These are phyloP conservation scores for Oscheius myriophilus DNA, from an alignment of 2,888 invertebrate genomes.

Conservation along the genomic window DNA sequence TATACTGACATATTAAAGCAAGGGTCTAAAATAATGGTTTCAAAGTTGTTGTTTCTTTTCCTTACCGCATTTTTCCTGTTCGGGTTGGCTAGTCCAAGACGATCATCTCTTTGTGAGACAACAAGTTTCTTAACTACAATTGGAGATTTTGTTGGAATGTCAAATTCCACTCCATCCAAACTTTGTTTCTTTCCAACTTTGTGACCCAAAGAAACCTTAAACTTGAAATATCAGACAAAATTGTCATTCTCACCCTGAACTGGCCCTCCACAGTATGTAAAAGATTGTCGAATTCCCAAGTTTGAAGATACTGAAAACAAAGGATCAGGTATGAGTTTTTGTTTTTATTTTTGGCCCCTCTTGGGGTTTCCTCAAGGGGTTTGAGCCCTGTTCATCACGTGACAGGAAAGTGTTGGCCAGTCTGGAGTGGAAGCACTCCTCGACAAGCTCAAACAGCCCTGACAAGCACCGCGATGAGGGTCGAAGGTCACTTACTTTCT, in stretches of 20 bases:
- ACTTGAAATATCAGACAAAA: background rate
- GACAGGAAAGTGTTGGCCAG: slow-evolving; percentile 22
- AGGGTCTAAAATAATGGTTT: slow-evolving; percentile 44
- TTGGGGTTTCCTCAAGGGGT: background rate
- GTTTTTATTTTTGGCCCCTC: background rate
- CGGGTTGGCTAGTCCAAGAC: slow-evolving; percentile 9
- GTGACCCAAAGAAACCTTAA: slow-evolving; percentile 15
- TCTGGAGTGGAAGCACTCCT: slow-evolving; percentile 24
- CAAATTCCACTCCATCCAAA: slow-evolving; percentile 9
- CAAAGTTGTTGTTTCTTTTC: background rate
- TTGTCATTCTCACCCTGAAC: slow-evolving; percentile 13
- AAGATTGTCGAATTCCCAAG: background rate
- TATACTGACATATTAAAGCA: slow-evolving; percentile 37
- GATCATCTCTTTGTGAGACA: background rate
- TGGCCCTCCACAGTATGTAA: slow-evolving; percentile 19
- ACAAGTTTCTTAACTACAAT: slow-evolving; percentile 1
- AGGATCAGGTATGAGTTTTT: background rate
- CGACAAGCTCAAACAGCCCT: slow-evolving; percentile 29
- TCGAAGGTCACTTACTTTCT: slow-evolving; percentile 19
- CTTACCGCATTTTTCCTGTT: slow-evolving; percentile 7
- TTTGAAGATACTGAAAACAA: slow-evolving; percentile 13
- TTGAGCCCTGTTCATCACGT: slow-evolving; percentile 16
- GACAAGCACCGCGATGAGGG: slow-evolving; percentile 22
- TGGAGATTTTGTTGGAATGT: slow-evolving; percentile 12
- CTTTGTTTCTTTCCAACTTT: slow-evolving; percentile 14